Percentiles rank a stretch among this genome's conserved stretches.
These are phyloP conservation scores for Orthonychiurus folsomi DNA, from an alignment of 2,888 invertebrate genomes.

Conservation along the genomic window DNA sequence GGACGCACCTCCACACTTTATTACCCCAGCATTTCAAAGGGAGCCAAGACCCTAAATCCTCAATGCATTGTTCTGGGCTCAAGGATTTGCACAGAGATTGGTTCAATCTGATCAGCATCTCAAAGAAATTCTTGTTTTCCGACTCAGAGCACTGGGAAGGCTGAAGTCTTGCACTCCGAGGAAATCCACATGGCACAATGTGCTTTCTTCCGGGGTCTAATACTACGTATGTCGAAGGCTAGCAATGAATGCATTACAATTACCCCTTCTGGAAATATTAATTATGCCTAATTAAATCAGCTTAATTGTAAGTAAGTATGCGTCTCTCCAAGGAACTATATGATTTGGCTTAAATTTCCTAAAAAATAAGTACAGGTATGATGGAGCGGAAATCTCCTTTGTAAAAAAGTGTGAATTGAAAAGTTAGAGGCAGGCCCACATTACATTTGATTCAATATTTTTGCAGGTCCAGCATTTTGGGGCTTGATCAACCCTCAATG, in stretches of 20 bases:
- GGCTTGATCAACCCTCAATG: constrained; percentile 96
- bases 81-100: constrained; percentile 4
- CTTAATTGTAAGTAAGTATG: too few relatives aligned
- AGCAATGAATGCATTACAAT: too few relatives aligned
- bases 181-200: background rate
- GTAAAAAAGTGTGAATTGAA: background rate
- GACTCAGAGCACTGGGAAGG: background rate
- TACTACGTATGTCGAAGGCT: background rate
- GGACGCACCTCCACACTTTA: too few relatives aligned
- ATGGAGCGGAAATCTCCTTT: too few relatives aligned
- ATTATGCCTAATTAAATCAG: too few relatives aligned
- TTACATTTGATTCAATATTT: constrained; percentile 24
- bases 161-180: background rate
- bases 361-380: too few relatives aligned
- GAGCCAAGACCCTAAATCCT: too few relatives aligned
- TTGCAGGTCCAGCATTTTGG: constrained; percentile 94
- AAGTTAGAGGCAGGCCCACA: background rate
- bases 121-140: constrained; percentile 3
- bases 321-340: too few relatives aligned
- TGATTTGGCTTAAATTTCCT: too few relatives aligned
- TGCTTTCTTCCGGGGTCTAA: background rate
- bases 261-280: too few relatives aligned
- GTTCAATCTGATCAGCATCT: constrained; percentile 5
- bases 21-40: too few relatives aligned
- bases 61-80: background rate